Percentiles rank a stretch among this genome's conserved stretches.
Evolutionary conservation across 1,140 invertebrate genomes (phyloP).

Genomic region (Mercenaria mercenaria): DNA sequence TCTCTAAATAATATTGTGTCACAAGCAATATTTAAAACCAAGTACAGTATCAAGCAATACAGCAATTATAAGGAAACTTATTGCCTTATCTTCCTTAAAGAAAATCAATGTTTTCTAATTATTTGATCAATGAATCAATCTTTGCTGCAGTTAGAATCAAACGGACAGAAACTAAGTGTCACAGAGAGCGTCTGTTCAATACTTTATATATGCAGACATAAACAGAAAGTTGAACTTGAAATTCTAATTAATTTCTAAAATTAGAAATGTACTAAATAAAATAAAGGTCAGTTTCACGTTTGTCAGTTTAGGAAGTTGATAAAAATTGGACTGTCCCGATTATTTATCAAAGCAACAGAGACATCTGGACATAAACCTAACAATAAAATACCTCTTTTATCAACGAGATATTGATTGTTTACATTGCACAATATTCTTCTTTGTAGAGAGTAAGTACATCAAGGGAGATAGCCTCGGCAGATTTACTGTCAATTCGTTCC

Average conservation of each 20-base stretch:
- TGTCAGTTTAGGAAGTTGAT: not conserved
- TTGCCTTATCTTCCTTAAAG: too few relatives aligned
- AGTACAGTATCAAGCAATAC: too few relatives aligned
- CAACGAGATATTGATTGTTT: not conserved
- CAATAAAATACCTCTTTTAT: not conserved
- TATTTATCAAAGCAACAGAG: not conserved
- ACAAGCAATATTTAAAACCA: not conserved
- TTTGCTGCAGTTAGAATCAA: not conserved
- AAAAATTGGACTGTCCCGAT: not conserved
- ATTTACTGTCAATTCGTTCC: too few relatives aligned
- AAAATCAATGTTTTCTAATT: too few relatives aligned
- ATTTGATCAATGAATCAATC: too few relatives aligned
- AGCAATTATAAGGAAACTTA: too few relatives aligned
- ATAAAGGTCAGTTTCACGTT: not conserved
- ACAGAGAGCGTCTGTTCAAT: not conserved
- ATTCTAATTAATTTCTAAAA: constrained; percentile 1
- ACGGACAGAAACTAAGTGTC: not conserved
- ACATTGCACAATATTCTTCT: constrained; percentile 6
- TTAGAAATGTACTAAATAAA: not conserved
- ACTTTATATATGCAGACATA: not conserved
- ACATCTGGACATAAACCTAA: not conserved
- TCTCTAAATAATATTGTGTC: not conserved
- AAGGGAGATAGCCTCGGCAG: not conserved
- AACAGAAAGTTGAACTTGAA: constrained; percentile 4
- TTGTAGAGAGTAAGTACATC: not conserved